Evolutionary conservation across 2,888 invertebrate species (phyloP).

Genomic region (Eretmocerus hayati): DNA sequence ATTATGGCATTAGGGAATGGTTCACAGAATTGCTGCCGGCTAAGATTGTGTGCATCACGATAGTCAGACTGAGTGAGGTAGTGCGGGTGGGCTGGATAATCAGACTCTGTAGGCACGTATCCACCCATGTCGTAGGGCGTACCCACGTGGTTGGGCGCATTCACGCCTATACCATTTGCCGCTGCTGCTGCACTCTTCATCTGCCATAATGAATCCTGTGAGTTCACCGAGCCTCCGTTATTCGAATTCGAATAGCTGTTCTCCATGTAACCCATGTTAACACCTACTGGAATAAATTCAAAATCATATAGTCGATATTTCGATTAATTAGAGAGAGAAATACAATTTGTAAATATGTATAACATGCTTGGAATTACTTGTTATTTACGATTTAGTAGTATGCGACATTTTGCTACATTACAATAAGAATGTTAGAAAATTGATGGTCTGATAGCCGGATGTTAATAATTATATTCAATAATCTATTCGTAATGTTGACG

Average conservation of each 20-base stretch:
- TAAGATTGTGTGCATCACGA: slow-evolving; percentile 72
- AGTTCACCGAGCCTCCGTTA: slow-evolving; percentile 92
- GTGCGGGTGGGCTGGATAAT: slow-evolving; percentile 80
- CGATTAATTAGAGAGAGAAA: too few relatives aligned
- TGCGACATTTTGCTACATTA: too few relatives aligned
- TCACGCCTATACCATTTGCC: slow-evolving; percentile 61
- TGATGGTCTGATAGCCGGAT: too few relatives aligned
- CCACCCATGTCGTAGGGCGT: slow-evolving; percentile 74
- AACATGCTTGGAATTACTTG: too few relatives aligned
- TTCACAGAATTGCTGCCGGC: slow-evolving; percentile 82
- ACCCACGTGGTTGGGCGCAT: slow-evolving; percentile 64
- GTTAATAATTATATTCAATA: too few relatives aligned
- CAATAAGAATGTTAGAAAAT: too few relatives aligned
- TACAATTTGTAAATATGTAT: too few relatives aligned
- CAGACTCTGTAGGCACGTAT: slow-evolving; percentile 69
- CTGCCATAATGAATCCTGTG: slow-evolving; percentile 90
- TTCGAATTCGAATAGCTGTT: slow-evolving; percentile 90
- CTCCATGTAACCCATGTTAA: slow-evolving; percentile 84
- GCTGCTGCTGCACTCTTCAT: slow-evolving; percentile 81
- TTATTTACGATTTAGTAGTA: too few relatives aligned
- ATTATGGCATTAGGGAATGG: slow-evolving; percentile 85
- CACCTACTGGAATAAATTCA: slow-evolving; percentile 59
- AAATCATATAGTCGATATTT: too few relatives aligned
- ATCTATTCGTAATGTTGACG: too few relatives aligned
- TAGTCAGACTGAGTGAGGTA: slow-evolving; percentile 66